A percentile compares a stretch with the other conserved stretches of the same genome.
These are phyloP conservation scores for Zaprionus bogoriensis DNA, from an alignment of 2,888 invertebrate species.

Conservation along the genomic window DNA sequence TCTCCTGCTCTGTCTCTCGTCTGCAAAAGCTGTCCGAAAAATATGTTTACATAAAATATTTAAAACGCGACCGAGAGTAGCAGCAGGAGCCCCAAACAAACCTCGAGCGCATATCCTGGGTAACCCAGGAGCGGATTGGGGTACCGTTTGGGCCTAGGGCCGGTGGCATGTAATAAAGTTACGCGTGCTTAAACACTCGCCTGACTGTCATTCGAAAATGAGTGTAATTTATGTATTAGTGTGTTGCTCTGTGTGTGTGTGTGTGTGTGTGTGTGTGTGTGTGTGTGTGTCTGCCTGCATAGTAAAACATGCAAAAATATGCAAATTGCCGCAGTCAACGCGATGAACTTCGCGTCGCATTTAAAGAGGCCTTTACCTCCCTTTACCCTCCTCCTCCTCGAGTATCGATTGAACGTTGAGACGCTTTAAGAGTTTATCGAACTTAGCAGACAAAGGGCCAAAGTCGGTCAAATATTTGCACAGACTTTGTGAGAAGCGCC, in stretches of 20 bases:
- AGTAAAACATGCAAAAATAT: conserved; percentile 74
- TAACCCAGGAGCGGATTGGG: conserved; percentile 6
- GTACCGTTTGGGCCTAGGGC: conserved; percentile 10
- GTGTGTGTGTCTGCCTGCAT: conserved; percentile 49
- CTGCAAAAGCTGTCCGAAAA: conserved; percentile 37
- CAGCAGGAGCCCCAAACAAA: conserved; percentile 2
- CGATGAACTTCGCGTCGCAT: conserved; percentile 66
- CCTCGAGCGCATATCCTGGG: conserved; percentile 32
- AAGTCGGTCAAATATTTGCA: conserved; percentile 54
- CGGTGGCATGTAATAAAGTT: conserved; percentile 70
- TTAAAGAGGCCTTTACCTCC: conserved; percentile 66
- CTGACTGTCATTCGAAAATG: conserved; percentile 72
- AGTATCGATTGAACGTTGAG: conserved; percentile 57
- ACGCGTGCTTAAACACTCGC: conserved; percentile 56
- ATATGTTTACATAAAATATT: conserved; percentile 72
- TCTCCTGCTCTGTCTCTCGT: neutral
- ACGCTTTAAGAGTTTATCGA: conserved; percentile 74
- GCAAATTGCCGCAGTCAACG: conserved; percentile 77
- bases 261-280: conserved; percentile 18
- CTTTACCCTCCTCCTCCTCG: conserved; percentile 3
- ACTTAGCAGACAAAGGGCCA: conserved; percentile 40
- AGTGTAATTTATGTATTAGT: conserved; percentile 74
- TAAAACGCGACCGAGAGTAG: conserved; percentile 49
- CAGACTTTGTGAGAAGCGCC: conserved; percentile 22
- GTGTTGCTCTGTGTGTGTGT: conserved; percentile 26